phyloP scores from a whole-genome alignment of 2,797 vertebrate species.

The Tangara arthus region DNA sequence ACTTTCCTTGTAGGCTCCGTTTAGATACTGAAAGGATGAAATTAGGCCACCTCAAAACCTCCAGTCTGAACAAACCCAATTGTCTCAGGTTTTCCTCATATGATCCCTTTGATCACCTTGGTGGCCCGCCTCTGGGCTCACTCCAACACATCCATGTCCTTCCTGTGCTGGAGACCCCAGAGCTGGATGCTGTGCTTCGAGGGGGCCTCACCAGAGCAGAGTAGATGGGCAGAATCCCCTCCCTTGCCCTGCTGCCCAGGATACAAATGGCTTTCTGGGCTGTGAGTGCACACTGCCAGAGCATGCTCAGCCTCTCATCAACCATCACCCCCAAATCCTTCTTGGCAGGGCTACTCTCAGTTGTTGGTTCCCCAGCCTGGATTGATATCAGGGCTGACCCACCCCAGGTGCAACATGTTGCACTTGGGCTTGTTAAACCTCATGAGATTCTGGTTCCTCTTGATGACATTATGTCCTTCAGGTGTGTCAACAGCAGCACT shows the following conservation, averaged over 20 bases:
- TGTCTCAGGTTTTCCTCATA: neutral
- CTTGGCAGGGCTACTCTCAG: neutral
- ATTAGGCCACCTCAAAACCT: neutral
- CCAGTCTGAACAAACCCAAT: neutral
- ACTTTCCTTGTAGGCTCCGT: neutral
- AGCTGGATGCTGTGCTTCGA: neutral
- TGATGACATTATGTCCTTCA: fast-evolving
- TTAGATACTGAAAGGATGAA: neutral
- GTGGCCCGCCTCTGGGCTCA: neutral
- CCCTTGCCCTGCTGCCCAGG: neutral
- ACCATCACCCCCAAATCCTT: neutral
- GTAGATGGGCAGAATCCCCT: fast-evolving
- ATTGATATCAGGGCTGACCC: neutral
- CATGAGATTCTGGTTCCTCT: neutral
- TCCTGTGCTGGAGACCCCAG: neutral
- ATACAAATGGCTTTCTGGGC: neutral
- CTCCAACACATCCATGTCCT: neutral
- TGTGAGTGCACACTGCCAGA: fast-evolving
- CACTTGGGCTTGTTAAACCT: neutral
- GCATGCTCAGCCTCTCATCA: neutral
- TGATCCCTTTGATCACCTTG: neutral
- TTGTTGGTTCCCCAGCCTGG: neutral
- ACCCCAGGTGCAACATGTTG: neutral
- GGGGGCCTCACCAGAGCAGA: neutral
- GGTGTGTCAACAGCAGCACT: neutral